These are phyloP conservation scores for Epizoanthus ramosus DNA, from an alignment of 92 coral and sea anemone genomes.

Conservation along the genomic window DNA sequence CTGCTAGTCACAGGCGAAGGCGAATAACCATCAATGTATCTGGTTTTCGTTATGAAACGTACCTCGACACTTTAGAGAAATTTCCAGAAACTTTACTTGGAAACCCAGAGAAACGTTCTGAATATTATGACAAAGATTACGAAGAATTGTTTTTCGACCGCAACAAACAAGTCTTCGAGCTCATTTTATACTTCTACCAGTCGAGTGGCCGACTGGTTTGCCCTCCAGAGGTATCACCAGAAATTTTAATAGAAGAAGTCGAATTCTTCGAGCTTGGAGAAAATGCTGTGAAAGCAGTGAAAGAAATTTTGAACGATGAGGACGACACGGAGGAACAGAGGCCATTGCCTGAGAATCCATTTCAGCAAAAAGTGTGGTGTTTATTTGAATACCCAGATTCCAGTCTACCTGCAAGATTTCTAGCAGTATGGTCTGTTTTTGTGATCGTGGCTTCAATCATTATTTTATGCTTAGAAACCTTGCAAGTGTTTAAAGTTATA, in stretches of 20 bases:
- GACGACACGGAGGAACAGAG: slow-evolving; percentile 75
- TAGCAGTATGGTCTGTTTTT: slow-evolving; percentile 88
- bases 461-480: slow-evolving; percentile 88
- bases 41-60: slow-evolving; percentile 89
- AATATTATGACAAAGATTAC: slow-evolving; percentile 80
- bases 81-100: slow-evolving; percentile 92
- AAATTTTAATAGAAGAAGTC: slow-evolving; percentile 90
- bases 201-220: slow-evolving; percentile 92
- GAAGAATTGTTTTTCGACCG: slow-evolving; percentile 93
- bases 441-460: slow-evolving; percentile 91
- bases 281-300: slow-evolving; percentile 85
- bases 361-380: slow-evolving; percentile 82
- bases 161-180: slow-evolving; percentile 90
- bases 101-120: slow-evolving; percentile 73
- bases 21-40: slow-evolving; percentile 88
- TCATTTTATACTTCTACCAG: slow-evolving; percentile 93
- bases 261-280: slow-evolving; percentile 97
- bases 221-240: slow-evolving; percentile 95
- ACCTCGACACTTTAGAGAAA: slow-evolving; percentile 76
- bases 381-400: slow-evolving; percentile 96
- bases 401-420: slow-evolving; percentile 74
- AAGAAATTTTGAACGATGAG: slow-evolving; percentile 77
- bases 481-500: slow-evolving; percentile 73
- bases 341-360: slow-evolving; percentile 60
- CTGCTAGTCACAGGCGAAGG: slow-evolving; percentile 35